Base-by-base conservation (phyloP, 1,140 invertebrate species). In the Mycetomoellerius zeteki region DNA sequence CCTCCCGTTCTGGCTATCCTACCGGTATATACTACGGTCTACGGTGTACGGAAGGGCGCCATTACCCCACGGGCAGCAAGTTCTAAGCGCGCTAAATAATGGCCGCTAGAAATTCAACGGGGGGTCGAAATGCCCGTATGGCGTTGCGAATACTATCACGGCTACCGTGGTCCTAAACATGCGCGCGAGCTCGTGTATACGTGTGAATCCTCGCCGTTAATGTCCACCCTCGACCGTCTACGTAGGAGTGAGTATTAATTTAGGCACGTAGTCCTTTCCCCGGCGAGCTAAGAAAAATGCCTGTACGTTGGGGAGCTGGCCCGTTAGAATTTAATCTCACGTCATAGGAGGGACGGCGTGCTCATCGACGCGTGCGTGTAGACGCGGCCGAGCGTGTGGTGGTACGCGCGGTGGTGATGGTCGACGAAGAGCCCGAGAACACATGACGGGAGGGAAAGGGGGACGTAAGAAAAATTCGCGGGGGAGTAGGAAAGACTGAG, bases 11-110 rank as follows among this genome's bases (percentile, higher is more conserved):
- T 81, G 27, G 78, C 90, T 87, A 76, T 86, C 67, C 75, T 72
- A 67, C 58, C 69, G 84, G 60, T 50, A 56, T 67, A 71, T 73
- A 62, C 69, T 27, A 62, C 56, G 56, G 54, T 73, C 50, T 81
- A 60, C 64, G 80, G 54, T 43, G 58, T 69, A 85, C 67, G 86
- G 71, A 91, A 89, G 90, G 87, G 85, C 82, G 90, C 90, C 90
- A 91, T 91, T 91, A 91, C 87, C 90, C 90, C 87, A 90, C 82
- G 84, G 69, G 89, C 87, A 91, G 91, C 91, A 91, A 93, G 93
- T 94, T 94, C 94, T 94, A 94, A 94, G 93, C 94, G 91, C 90
- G 91, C 93, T 94, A 94, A 94, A 94, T 94, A 94, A 94, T 94
- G 94, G 93, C 92, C 90, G 94, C 90, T 94, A 92, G 93, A 94